A percentile compares a stretch with the other conserved stretches of the same genome.
phyloP scores from a whole-genome alignment of 2,888 invertebrate genomes.

The Cinara cedri region DNA sequence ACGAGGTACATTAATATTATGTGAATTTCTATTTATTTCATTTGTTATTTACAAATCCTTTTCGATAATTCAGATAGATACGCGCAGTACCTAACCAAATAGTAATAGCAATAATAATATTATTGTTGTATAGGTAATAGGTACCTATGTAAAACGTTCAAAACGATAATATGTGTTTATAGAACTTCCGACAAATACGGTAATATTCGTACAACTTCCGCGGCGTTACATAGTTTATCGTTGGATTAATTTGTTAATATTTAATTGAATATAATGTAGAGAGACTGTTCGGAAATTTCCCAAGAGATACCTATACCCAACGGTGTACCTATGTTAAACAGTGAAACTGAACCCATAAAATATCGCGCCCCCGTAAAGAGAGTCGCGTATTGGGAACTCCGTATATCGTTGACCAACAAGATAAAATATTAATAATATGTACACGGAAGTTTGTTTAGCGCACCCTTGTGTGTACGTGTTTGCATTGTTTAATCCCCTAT shows the following conservation, averaged over 20 bases:
- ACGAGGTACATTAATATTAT: too few relatives aligned
- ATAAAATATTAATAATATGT: slow-evolving; percentile 30
- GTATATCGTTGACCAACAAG: slow-evolving; percentile 44
- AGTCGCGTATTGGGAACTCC: background rate
- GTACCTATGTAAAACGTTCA: too few relatives aligned
- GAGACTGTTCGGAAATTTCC: slow-evolving; percentile 18
- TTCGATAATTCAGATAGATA: too few relatives aligned
- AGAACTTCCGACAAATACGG: too few relatives aligned
- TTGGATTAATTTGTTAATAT: slow-evolving; percentile 3
- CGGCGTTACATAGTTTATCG: too few relatives aligned
- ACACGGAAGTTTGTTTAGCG: slow-evolving; percentile 39
- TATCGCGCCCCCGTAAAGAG: slow-evolving; percentile 24
- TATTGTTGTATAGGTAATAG: too few relatives aligned
- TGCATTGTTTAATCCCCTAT: background rate
- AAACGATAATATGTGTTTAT: too few relatives aligned
- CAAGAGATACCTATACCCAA: slow-evolving; percentile 18
- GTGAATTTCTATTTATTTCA: too few relatives aligned
- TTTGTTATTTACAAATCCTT: too few relatives aligned
- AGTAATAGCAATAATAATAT: too few relatives aligned
- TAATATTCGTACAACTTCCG: too few relatives aligned
- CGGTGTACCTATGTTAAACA: background rate
- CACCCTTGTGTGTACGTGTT: slow-evolving; percentile 13
- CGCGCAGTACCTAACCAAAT: too few relatives aligned
- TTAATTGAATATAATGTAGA: slow-evolving; percentile 17
- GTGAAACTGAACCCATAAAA: slow-evolving; percentile 31